phyloP scores from a whole-genome alignment of 2,888 invertebrate genomes.

The Xanthorhoe spadicearia region DNA sequence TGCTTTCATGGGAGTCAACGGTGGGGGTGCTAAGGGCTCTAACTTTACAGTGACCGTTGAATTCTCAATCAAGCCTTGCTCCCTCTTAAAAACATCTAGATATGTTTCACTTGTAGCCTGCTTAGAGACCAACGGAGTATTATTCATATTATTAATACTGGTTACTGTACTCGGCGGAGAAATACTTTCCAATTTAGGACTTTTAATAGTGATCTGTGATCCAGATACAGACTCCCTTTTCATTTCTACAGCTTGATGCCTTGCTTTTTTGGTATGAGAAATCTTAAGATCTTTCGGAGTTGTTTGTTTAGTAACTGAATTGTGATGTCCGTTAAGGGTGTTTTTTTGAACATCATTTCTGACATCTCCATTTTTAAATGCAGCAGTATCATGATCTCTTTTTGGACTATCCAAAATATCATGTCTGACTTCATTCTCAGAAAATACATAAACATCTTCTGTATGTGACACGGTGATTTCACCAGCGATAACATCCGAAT shows the following conservation, averaged over 20 bases:
- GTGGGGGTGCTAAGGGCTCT: conserved; percentile 51
- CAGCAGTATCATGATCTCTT: conserved; percentile 65
- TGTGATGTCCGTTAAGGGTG: conserved; percentile 70
- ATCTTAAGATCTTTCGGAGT: conserved; percentile 59
- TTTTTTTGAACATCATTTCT: conserved; percentile 64
- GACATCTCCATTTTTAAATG: conserved; percentile 69
- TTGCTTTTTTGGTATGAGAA: conserved; percentile 71
- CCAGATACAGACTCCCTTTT: conserved; percentile 58
- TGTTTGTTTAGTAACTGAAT: conserved; percentile 47
- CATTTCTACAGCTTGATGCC: conserved; percentile 58
- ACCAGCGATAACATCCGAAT: conserved; percentile 78
- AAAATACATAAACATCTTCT: conserved; percentile 74
- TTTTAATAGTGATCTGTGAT: conserved; percentile 56
- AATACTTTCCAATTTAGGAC: conserved; percentile 57
- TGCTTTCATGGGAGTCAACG: conserved; percentile 50
- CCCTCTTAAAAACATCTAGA: conserved; percentile 80
- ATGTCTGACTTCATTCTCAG: conserved; percentile 64
- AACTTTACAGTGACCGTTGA: conserved; percentile 57
- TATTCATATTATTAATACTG: conserved; percentile 72
- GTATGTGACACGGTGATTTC: conserved; percentile 81
- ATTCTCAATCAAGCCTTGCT: conserved; percentile 69
- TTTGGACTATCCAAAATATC: conserved; percentile 66
- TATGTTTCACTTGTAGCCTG: conserved; percentile 67
- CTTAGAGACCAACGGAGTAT: conserved; percentile 53
- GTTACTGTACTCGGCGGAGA: conserved; percentile 58